Conservation (phyloP, 1,140 invertebrate species). For the Zophobas morio region DNA sequence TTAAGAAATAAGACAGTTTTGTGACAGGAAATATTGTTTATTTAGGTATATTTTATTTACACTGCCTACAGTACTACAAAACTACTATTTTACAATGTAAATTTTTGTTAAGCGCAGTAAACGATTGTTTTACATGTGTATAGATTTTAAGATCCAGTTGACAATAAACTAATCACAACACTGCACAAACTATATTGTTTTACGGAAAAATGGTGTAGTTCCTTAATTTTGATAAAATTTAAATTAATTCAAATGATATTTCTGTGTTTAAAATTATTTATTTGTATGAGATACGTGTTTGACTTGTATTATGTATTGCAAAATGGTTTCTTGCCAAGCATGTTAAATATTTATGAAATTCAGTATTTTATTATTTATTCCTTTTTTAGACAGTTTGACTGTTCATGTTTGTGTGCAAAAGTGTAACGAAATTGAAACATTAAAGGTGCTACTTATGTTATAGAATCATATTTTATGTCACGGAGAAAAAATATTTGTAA, state of each 20-base stretch:
- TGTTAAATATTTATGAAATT: slow-evolving; percentile 21
- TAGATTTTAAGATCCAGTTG: no score
- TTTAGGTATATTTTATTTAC: neutral
- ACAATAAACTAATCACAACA: neutral
- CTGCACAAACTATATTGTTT: neutral
- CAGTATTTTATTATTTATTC: slow-evolving; percentile 47
- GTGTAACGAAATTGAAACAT: slow-evolving; percentile 24
- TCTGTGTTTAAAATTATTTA: slow-evolving; percentile 20
- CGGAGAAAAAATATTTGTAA: slow-evolving; percentile 29
- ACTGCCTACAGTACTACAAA: no score
- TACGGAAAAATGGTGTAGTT: neutral
- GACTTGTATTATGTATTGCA: slow-evolving; percentile 4
- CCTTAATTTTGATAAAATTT: slow-evolving; percentile 25
- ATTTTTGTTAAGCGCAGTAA: no score
- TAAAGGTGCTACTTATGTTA: slow-evolving; percentile 45
- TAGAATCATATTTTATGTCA: slow-evolving; percentile 40
- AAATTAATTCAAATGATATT: slow-evolving; percentile 3
- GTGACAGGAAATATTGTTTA: neutral
- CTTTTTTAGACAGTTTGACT: slow-evolving; percentile 38
- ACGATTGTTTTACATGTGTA: no score
- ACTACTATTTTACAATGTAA: no score
- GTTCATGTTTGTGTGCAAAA: slow-evolving; percentile 33
- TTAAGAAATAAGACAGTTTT: slow-evolving; percentile 7
- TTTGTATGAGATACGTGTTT: slow-evolving; percentile 37
- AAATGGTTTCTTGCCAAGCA: slow-evolving; percentile 43